Evolutionary conservation across 2,797 vertebrate species (phyloP), one percentile per base, ranked within the genome.

Genomic region (Mormyrus proboscirostris): DNA sequence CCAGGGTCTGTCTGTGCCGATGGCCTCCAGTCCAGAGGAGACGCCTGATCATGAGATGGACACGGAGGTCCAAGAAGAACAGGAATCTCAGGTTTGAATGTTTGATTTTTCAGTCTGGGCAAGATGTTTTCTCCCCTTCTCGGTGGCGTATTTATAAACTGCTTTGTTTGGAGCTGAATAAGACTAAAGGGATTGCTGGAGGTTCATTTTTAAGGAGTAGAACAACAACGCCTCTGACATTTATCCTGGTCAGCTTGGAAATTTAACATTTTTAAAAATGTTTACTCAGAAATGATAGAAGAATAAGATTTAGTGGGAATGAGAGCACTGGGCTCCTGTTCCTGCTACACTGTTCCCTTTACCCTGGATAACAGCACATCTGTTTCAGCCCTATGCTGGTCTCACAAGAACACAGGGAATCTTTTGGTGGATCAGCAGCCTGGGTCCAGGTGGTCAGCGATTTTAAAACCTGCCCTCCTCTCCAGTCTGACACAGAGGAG

Each of bases 401-500:
- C 8, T 82, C 9, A 8, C 44, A 49, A 49, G n/a, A 83, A 83
- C 19, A n/a, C 10, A 44, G 38, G n/a, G 16, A 83, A 44, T 49
- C 41, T 8, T 83, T 19, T 83, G 41, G 41, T 16, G 22, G 79
- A 83, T 4, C 79, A 83, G 79, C 38, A 83, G 44, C 7, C 19
- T 50, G 79, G 19, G 38, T 44, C 19, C 73, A 44, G 41, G 73
- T 19, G 73, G 73, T 79, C 73, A 47, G 33, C 16, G 8, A 41
- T n/a, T 55, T 55, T 22, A 19, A 41, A 51, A 41, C 29, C 50
- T 19, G 14, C 29, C 4, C 65, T 38, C 9, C 41, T 55, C 65
- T 65, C 49, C 89, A 97, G 97, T 97, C 96, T 14, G 96, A 97
- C 92, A 96, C 96, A 0, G 97, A 97, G 90, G 96, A 97, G 55